These are phyloP conservation scores for Drosophila nasuta DNA, from an alignment of 1,140 invertebrate genomes.

Conservation along the genomic window DNA sequence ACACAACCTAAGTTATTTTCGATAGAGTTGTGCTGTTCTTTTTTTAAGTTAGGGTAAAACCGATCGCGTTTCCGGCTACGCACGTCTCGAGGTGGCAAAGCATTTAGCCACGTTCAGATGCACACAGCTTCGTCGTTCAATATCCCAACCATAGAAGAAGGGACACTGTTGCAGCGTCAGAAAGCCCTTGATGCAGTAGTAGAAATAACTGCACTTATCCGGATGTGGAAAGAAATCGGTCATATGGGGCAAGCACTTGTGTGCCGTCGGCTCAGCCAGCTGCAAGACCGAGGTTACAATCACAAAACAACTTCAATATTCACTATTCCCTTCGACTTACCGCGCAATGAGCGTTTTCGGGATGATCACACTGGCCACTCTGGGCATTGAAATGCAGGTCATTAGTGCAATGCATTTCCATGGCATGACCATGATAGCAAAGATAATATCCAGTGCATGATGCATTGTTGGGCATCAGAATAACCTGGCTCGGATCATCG, in stretches of 20 bases:
- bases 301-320: conserved; percentile 1
- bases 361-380: conserved; percentile 71
- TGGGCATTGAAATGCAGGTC: conserved; percentile 72
- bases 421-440: conserved; percentile 77
- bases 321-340: conserved; percentile 44
- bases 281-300: conserved; percentile 3
- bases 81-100: conserved; percentile 56
- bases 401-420: conserved; percentile 77
- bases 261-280: conserved; percentile 54
- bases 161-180: conserved; percentile 80
- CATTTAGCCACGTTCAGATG: conserved; percentile 76
- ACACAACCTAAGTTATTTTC: conserved; percentile 25
- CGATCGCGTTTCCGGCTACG: conserved; percentile 46
- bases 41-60: conserved; percentile 1
- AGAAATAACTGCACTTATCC: conserved; percentile 80
- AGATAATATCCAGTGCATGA: conserved; percentile 74
- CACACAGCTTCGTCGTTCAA: conserved; percentile 71
- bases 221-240: conserved; percentile 80
- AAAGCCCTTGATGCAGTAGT: conserved; percentile 81
- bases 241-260: conserved; percentile 75
- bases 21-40: background rate
- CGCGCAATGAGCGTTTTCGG: conserved; percentile 71
- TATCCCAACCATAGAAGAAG: conserved; percentile 81
- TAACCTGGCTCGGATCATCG: conserved; percentile 76
- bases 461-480: conserved; percentile 66